A percentile compares a stretch with the other conserved stretches of the same genome.
Conservation (phyloP, 2,888 invertebrate species). For the Gymnocheta viridis region DNA sequence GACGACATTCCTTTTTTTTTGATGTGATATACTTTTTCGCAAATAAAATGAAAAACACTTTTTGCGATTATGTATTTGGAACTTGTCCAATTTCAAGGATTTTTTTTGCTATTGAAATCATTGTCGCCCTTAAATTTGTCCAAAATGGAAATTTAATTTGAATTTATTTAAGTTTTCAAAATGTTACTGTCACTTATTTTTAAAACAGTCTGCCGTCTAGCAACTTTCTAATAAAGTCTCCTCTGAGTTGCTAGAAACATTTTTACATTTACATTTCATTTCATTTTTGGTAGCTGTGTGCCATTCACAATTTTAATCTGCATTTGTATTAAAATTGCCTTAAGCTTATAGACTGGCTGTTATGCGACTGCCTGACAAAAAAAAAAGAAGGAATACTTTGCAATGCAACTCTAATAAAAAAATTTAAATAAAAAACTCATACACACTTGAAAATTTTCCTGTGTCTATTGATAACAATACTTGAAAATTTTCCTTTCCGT, state of each 20-base stretch:
- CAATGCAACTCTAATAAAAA: constrained; percentile 15
- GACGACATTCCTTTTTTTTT: background rate
- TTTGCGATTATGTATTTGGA: background rate
- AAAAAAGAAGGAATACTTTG: constrained; percentile 20
- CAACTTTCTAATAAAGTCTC: constrained; percentile 66
- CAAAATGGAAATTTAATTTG: constrained; percentile 35
- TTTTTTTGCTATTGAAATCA: constrained; percentile 9
- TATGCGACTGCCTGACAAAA: constrained; percentile 44
- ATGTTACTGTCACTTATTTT: constrained; percentile 41
- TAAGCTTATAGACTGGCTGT: constrained; percentile 58
- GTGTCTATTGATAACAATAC: constrained; percentile 54
- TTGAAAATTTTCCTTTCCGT: constrained; percentile 33
- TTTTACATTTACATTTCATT: constrained; percentile 12
- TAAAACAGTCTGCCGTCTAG: constrained; percentile 49
- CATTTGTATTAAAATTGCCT: constrained; percentile 66
- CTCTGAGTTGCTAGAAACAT: constrained; percentile 28
- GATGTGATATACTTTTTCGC: background rate
- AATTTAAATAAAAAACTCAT: background rate
- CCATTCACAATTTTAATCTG: constrained; percentile 64
- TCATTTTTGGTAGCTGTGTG: constrained; percentile 34
- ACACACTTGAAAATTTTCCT: constrained; percentile 32
- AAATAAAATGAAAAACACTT: background rate
- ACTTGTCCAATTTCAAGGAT: constrained; percentile 35
- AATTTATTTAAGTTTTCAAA: constrained; percentile 21
- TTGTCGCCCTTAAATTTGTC: constrained; percentile 35